phyloP scores from a whole-genome alignment of 2,113 vertebrate species.

The Turnix velox region DNA sequence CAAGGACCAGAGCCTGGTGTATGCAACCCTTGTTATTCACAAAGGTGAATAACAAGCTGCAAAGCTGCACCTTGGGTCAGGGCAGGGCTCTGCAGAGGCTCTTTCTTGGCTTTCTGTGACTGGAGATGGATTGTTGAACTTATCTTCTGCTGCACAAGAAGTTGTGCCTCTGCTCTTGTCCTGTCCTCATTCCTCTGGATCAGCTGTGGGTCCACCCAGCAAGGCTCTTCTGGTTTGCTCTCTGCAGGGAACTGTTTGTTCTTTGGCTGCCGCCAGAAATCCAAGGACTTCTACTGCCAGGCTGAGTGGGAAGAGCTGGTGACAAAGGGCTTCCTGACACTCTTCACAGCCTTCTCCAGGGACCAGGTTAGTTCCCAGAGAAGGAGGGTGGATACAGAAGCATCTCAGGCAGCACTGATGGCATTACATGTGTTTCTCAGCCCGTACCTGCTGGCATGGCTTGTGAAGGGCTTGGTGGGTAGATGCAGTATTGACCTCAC shows the following conservation, averaged over 20 bases:
- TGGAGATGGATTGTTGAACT: neutral
- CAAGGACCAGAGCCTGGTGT: neutral
- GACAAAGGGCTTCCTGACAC: conserved; percentile 68
- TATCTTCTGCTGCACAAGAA: neutral
- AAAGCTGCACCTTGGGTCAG: neutral
- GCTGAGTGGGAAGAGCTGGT: conserved; percentile 83
- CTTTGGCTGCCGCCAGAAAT: conserved; percentile 86
- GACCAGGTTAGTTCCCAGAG: conserved; percentile 83
- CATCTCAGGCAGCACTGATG: neutral
- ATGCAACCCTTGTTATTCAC: neutral
- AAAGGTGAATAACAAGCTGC: too few species aligned
- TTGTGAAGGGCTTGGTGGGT: neutral
- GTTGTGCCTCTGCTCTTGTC: neutral
- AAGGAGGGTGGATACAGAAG: neutral
- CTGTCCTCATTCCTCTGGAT: neutral
- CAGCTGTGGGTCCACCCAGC: neutral
- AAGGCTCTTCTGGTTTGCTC: neutral
- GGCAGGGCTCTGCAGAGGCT: neutral
- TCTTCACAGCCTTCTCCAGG: conserved; percentile 92
- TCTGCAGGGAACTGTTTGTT: conserved; percentile 83
- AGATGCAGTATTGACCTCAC: neutral
- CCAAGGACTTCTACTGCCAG: conserved; percentile 89
- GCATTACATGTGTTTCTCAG: neutral
- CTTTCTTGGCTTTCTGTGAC: neutral
- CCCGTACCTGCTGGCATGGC: neutral